Evolutionary conservation across 2,113 vertebrate genomes (phyloP).

Genomic region (Anolis sagrei): DNA sequence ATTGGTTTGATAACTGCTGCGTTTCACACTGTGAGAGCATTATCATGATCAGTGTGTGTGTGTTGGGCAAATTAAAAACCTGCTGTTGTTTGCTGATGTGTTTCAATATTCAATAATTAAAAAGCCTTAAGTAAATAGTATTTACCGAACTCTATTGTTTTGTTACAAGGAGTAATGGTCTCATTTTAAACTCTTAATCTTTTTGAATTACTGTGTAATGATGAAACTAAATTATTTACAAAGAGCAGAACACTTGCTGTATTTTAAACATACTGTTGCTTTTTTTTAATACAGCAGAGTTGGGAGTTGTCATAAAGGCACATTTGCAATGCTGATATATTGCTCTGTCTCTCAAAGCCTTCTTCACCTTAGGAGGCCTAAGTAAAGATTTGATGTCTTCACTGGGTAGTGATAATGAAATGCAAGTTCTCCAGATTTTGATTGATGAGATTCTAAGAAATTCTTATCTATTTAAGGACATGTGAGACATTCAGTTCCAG

Average conservation of each 20-base stretch:
- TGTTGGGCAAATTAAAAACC: slow-evolving; percentile 46
- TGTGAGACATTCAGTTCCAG: neutral
- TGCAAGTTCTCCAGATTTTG: slow-evolving; percentile 6
- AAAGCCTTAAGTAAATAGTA: slow-evolving; percentile 40
- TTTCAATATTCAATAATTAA: slow-evolving; percentile 44
- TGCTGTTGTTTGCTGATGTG: slow-evolving; percentile 39
- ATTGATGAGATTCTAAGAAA: neutral
- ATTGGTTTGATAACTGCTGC: slow-evolving; percentile 1
- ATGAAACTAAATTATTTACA: slow-evolving; percentile 46
- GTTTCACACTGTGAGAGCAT: neutral
- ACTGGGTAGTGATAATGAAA: neutral
- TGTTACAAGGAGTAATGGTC: slow-evolving; percentile 37
- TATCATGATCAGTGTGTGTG: neutral
- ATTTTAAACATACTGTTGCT: slow-evolving; percentile 15
- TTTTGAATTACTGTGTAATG: slow-evolving; percentile 39
- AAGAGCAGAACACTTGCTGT: neutral
- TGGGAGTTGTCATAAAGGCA: neutral
- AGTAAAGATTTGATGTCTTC: neutral
- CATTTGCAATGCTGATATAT: neutral
- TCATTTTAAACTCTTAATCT: slow-evolving; percentile 44
- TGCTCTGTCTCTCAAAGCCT: neutral
- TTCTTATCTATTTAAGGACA: neutral
- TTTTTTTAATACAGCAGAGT: neutral
- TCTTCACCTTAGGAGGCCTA: neutral
- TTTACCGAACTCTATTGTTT: slow-evolving; percentile 29